These are phyloP conservation scores for Chloromyia formosa DNA, from an alignment of 2,888 invertebrate species.

Conservation along the genomic window DNA sequence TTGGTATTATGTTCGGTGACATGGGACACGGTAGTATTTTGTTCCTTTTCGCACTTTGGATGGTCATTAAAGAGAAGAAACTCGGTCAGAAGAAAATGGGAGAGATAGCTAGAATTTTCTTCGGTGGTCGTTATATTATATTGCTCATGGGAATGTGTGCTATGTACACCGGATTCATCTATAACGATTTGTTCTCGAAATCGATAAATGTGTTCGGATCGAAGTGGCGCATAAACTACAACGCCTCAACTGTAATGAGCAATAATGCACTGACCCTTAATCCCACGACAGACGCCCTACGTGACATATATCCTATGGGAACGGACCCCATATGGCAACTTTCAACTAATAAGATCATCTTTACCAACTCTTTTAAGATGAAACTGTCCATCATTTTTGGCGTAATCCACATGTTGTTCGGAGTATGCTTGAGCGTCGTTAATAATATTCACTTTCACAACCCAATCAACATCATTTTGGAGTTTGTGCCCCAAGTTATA, in stretches of 20 bases:
- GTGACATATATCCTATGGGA: constrained; percentile 77
- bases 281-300: constrained; percentile 67
- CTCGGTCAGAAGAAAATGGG: constrained; percentile 75
- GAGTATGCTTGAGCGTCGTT: constrained; percentile 82
- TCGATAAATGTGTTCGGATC: constrained; percentile 94
- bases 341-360: constrained; percentile 90
- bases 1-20: constrained; percentile 97
- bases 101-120: constrained; percentile 97
- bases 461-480: constrained; percentile 75
- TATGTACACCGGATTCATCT: constrained; percentile 97
- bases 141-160: constrained; percentile 97
- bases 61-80: constrained; percentile 82
- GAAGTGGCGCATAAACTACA: constrained; percentile 75
- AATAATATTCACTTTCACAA: constrained; percentile 79
- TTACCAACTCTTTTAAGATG: constrained; percentile 96
- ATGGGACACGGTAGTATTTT: constrained; percentile 89
- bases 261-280: constrained; percentile 69
- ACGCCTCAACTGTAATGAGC: constrained; percentile 64
- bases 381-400: constrained; percentile 94
- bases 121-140: constrained; percentile 96
- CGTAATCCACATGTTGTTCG: constrained; percentile 93
- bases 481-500: constrained; percentile 91
- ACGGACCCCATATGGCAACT: constrained; percentile 81
- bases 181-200: constrained; percentile 97
- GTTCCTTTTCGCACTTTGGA: constrained; percentile 79